Evolutionary conservation across 2,797 vertebrate species (phyloP).

Genomic region (Leptatherina wallacei): DNA sequence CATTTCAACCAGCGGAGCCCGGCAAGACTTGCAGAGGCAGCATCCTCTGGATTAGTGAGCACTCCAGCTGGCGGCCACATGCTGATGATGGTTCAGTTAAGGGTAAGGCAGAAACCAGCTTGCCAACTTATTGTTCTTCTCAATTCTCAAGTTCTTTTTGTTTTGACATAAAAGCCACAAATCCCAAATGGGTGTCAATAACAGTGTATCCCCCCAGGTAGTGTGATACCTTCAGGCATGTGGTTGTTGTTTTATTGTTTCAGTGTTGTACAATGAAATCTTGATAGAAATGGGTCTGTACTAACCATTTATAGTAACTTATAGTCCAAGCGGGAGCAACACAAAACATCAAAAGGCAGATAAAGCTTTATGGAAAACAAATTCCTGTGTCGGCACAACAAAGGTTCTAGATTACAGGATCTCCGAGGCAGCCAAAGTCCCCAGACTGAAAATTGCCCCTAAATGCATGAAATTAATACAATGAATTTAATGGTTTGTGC

Average conservation of each 20-base stretch:
- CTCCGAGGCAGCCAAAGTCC: slow-evolving; percentile 53
- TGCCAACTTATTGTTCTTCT: slow-evolving; percentile 38
- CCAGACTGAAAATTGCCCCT: slow-evolving; percentile 60
- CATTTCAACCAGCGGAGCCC: slow-evolving; percentile 29
- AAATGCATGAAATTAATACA: slow-evolving; percentile 32
- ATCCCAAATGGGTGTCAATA: slow-evolving; percentile 43
- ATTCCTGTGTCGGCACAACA: slow-evolving; percentile 28
- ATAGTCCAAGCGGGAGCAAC: slow-evolving; percentile 30
- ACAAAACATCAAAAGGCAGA: slow-evolving; percentile 39
- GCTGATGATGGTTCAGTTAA: slow-evolving; percentile 64
- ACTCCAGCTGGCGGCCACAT: slow-evolving; percentile 72
- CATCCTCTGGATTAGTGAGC: slow-evolving; percentile 61
- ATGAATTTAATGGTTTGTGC: slow-evolving; percentile 34
- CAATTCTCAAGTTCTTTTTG: slow-evolving; percentile 36
- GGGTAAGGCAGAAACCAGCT: slow-evolving; percentile 50
- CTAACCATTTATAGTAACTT: slow-evolving; percentile 19
- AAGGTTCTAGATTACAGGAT: slow-evolving; percentile 37
- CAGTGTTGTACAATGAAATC: slow-evolving; percentile 5
- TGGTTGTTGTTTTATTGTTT: slow-evolving; percentile 49
- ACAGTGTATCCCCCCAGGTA: slow-evolving; percentile 14
- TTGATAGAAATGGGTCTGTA: slow-evolving; percentile 18
- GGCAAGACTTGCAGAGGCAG: slow-evolving; percentile 51
- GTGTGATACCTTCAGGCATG: slow-evolving; percentile 33
- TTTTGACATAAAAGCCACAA: slow-evolving; percentile 41
- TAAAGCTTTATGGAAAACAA: slow-evolving; percentile 38